Conservation (phyloP, 2,888 invertebrate genomes). For the Watsonalla binaria region DNA sequence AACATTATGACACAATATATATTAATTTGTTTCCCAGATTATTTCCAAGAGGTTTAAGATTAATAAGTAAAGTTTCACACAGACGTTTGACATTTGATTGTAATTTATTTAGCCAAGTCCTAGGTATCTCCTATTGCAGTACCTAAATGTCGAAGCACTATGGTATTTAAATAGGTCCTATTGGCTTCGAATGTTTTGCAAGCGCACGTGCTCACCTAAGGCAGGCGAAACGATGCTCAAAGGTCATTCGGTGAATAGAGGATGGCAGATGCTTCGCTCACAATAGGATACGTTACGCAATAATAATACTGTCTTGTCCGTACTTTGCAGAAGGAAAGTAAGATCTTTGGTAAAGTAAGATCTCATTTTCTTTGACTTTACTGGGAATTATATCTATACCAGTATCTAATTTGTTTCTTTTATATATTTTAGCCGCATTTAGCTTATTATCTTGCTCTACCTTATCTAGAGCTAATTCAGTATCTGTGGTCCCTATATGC, state of each 20-base stretch:
- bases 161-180: conserved; percentile 33
- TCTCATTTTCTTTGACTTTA: neutral
- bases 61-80: neutral
- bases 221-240: conserved; percentile 35
- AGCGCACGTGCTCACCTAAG: conserved; percentile 47
- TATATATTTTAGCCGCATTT: neutral
- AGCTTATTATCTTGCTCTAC: conserved; percentile 8
- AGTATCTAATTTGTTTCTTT: too few species aligned
- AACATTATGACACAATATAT: too few species aligned
- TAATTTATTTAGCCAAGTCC: conserved; percentile 1
- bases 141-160: conserved; percentile 32
- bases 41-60: neutral
- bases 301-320: conserved; percentile 27
- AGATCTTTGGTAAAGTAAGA: conserved; percentile 2
- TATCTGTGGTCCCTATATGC: conserved; percentile 36
- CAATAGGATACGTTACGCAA: conserved; percentile 42
- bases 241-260: conserved; percentile 64
- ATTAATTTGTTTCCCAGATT: neutral
- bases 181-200: conserved; percentile 31
- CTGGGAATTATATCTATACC: too few species aligned
- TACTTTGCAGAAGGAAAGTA: conserved; percentile 11
- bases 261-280: conserved; percentile 56
- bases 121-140: conserved; percentile 2
- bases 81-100: neutral
- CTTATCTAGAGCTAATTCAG: conserved; percentile 14